These are phyloP conservation scores for Caenorhabditis panamensis DNA, from an alignment of 2,888 invertebrate genomes.

Conservation along the genomic window DNA sequence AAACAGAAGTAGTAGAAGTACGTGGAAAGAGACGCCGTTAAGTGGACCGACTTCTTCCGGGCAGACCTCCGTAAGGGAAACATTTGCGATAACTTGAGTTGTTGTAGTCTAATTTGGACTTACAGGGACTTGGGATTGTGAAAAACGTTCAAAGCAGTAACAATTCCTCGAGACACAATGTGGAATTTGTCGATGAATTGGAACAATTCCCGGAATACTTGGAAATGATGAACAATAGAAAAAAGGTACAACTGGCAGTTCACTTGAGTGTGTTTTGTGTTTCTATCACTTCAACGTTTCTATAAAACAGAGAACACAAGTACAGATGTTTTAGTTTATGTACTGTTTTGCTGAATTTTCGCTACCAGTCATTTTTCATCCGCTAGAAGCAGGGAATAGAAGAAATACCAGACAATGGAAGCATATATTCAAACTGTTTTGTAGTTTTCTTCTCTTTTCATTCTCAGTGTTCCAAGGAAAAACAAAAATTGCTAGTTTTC, in stretches of 20 bases:
- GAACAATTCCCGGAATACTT: slow-evolving; percentile 38
- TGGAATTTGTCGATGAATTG: slow-evolving; percentile 30
- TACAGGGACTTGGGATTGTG: too few species aligned
- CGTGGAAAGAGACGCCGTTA: slow-evolving; percentile 14
- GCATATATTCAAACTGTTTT: too few species aligned
- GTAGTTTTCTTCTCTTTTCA: too few species aligned
- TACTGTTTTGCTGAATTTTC: too few species aligned
- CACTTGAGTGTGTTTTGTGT: neutral
- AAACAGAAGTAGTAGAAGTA: slow-evolving; percentile 17
- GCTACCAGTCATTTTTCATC: too few species aligned
- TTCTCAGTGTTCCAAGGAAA: too few species aligned
- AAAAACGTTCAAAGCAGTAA: slow-evolving; percentile 1
- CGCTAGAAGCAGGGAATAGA: too few species aligned
- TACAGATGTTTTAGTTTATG: too few species aligned
- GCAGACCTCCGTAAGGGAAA: neutral
- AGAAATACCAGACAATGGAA: too few species aligned
- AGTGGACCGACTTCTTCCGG: too few species aligned
- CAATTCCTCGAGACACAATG: slow-evolving; percentile 8
- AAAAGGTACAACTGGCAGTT: slow-evolving; percentile 27
- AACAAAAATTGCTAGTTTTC: neutral
- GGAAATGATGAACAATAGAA: slow-evolving; percentile 41
- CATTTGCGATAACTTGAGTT: too few species aligned
- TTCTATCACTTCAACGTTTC: neutral
- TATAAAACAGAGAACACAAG: slow-evolving; percentile 1
- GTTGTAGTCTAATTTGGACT: too few species aligned